These are phyloP conservation scores for Margarornis squamiger DNA, from an alignment of 2,797 vertebrate species.

Conservation along the genomic window DNA sequence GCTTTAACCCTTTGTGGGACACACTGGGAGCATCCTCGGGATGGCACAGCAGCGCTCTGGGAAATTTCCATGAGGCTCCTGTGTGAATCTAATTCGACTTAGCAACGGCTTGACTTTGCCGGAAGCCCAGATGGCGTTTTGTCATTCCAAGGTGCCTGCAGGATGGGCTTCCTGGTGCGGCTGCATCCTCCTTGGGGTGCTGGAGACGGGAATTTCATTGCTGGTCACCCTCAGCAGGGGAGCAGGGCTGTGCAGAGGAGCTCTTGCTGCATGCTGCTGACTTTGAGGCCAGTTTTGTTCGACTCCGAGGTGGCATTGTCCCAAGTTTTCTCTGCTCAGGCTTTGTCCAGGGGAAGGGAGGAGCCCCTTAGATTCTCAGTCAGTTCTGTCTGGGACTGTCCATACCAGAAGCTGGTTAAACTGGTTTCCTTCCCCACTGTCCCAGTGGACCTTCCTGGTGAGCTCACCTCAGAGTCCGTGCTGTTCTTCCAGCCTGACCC, in stretches of 20 bases:
- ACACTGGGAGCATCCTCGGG: fast-evolving
- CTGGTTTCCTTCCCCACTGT: neutral
- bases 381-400: neutral
- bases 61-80: neutral
- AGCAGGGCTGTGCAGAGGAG: neutral
- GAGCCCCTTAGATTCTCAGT: neutral
- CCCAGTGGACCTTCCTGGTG: neutral
- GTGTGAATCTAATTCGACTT: neutral
- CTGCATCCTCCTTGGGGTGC: neutral
- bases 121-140: neutral
- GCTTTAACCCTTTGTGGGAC: neutral
- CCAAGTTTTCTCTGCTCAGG: neutral
- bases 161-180: neutral
- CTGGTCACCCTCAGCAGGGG: neutral
- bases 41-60: neutral
- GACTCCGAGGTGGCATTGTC: fast-evolving
- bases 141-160: neutral
- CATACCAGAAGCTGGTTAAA: neutral
- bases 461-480: neutral
- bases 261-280: fast-evolving
- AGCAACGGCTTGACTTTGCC: neutral
- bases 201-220: neutral
- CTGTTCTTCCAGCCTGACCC: conserved; percentile 33
- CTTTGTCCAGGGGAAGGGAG: neutral
- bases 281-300: neutral